Conservation (phyloP, 2,113 vertebrate genomes). For the Felis catus region F.catus_Fca126_mat1.0 CM031415.1:83258501-83259000, state of each 20-base stretch:
- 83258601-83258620: conserved; percentile 19
- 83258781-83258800: conserved; percentile 22
- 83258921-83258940: not conserved
- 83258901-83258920: not conserved
- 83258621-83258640: conserved; percentile 66
- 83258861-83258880: not conserved
- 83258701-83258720: conserved; percentile 94
- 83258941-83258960: not conserved
- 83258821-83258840: not conserved
- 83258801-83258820: not conserved
- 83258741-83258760: conserved; percentile 38
- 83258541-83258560: too few species aligned
- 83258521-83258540: not conserved
- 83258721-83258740: conserved; percentile 96
- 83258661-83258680: conserved; percentile 96
- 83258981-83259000: conserved; percentile 5
- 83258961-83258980: not conserved
- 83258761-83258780: not conserved
- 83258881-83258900: not conserved
- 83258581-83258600: not conserved
- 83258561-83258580: conserved; percentile 12
- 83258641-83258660: conserved; percentile 99
- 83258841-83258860: not conserved
- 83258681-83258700: conserved; percentile 95
- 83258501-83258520: not conserved